Percentiles rank a stretch among this genome's conserved stretches.
Conservation (phyloP, 2,888 invertebrate genomes). For the Ceraclea dissimilis region DNA sequence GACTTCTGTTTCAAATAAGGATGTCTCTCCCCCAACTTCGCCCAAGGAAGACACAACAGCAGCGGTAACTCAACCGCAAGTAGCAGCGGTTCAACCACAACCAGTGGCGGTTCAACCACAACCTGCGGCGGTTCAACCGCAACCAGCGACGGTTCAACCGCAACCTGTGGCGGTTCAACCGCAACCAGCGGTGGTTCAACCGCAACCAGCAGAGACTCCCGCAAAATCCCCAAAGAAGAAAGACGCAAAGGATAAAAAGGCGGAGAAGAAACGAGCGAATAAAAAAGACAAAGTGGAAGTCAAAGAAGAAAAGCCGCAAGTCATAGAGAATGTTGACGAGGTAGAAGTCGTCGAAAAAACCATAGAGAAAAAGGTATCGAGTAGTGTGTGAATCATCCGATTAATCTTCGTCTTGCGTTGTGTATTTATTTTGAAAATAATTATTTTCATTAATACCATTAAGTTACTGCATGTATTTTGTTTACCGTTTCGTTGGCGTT, state of each 20-base stretch:
- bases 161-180: background rate
- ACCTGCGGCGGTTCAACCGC: background rate
- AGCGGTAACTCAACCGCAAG: constrained; percentile 2
- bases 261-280: constrained; percentile 31
- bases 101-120: background rate
- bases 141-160: background rate
- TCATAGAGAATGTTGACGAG: constrained; percentile 5
- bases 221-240: constrained; percentile 30
- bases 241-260: constrained; percentile 32
- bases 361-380: background rate
- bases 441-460: no score
- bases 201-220: background rate
- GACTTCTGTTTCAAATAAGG: constrained; percentile 16
- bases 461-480: no score
- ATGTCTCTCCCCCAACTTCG: constrained; percentile 7
- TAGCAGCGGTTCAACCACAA: background rate
- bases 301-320: constrained; percentile 27
- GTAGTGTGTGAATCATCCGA: background rate
- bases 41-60: constrained; percentile 4
- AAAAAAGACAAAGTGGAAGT: constrained; percentile 26
- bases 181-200: background rate
- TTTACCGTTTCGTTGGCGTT: no score
- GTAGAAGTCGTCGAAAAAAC: background rate
- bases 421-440: no score
- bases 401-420: background rate